These are phyloP conservation scores for Carcinoscorpius rotundicauda DNA, from an alignment of 1,140 invertebrate species.

Conservation along the genomic window DNA sequence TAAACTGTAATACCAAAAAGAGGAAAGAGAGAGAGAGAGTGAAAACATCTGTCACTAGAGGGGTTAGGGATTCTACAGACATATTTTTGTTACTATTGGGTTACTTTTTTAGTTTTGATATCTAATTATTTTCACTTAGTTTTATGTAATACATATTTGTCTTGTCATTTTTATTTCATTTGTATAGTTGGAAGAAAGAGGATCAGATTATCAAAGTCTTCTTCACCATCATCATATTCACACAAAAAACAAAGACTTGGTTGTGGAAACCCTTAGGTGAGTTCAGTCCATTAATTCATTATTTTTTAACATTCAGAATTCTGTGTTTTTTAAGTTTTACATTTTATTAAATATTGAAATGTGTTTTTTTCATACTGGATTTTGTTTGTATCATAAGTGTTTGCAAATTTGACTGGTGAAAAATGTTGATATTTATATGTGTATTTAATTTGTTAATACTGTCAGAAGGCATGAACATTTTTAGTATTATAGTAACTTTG, in stretches of 20 bases:
- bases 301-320: not conserved
- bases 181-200: conserved; percentile 43
- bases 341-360: not conserved
- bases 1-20: too few relatives aligned
- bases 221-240: conserved; percentile 62
- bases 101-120: conserved; percentile 6
- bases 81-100: not conserved
- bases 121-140: not conserved
- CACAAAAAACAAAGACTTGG: conserved; percentile 54
- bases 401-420: too few relatives aligned
- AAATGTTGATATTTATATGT: too few relatives aligned
- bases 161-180: conserved; percentile 6
- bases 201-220: conserved; percentile 69
- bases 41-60: too few relatives aligned
- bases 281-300: not conserved
- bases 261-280: conserved; percentile 50
- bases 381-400: too few relatives aligned
- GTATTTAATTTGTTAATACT: too few relatives aligned
- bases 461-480: too few relatives aligned
- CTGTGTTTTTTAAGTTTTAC: too few relatives aligned
- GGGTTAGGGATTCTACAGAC: too few relatives aligned
- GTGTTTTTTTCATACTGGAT: not conserved
- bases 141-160: not conserved
- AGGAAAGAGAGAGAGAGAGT: too few relatives aligned
- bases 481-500: too few relatives aligned